Evolutionary conservation across 1,140 invertebrate species (phyloP), one percentile per base, ranked within the genome.

Genomic region (Hestina assimilis): DNA sequence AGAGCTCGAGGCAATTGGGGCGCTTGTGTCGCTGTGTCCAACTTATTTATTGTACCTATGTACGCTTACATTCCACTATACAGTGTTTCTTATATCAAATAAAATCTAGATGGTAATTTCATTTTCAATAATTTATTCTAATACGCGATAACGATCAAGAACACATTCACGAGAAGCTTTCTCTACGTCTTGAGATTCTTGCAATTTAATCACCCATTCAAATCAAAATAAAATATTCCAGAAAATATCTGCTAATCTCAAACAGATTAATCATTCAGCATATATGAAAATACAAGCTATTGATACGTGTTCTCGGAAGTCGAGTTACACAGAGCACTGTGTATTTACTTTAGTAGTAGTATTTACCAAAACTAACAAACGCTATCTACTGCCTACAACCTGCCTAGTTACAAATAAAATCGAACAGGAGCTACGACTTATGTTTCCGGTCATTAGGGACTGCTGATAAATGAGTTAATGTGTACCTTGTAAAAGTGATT

Each of bases 1-100:
- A 70, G 67, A 66, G 70, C 74, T 72, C 64, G 72, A 70, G 74
- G 73, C 68, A 65, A 76, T 69, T 66, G 67, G 40, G 59, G 23
- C 54, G 66, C 59, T 66, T 61, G 53, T 70, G 60, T 58, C 55
- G 61, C 56, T 41, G 47, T 52, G 50, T 38, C 59, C 47, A 59
- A 56, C 57, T 59, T 55, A 51, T 55, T 53, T 57, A 46, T 55
- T 51, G 46, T 45, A 54, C 41, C 12, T 52, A 45, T 53, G 53
- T 38, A 45, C 26, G 42, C 35, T 5, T 12, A 41, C 46, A 57
- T 42, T 50, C 46, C 19, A 2, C 31, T 20, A 20, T 9, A 19
- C 1, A 38, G 24, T n/a, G 4, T 12, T 42, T 23, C 19, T 42
- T 24, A 23, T 7, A 21, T 24, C 12, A 24, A 26, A 45, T 15